Evolutionary conservation across 2,113 vertebrate genomes (phyloP).

Genomic region (Forbesichthys papilliferus): DNA sequence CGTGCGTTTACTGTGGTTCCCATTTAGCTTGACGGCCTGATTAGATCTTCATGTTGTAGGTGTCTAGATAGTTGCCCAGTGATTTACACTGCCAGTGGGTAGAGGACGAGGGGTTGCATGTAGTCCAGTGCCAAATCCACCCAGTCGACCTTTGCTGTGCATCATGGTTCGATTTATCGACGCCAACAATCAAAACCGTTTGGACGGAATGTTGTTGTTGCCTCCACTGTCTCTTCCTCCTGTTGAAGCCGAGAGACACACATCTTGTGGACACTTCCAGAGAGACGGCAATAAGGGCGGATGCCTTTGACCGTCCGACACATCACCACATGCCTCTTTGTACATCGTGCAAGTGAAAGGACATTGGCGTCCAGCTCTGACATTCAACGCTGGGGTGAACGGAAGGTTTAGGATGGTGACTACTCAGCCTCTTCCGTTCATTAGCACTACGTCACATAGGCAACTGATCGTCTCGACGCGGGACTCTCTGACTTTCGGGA

Average conservation of each 20-base stretch:
- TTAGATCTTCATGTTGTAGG: not conserved
- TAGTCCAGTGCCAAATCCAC: no score
- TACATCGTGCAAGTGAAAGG: constrained; percentile 27
- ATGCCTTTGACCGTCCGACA: constrained; percentile 23
- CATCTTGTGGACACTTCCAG: not conserved
- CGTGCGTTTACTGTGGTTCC: not conserved
- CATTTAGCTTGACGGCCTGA: not conserved
- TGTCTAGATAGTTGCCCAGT: no score
- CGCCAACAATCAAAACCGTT: no score
- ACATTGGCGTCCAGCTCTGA: constrained; percentile 36
- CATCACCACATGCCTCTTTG: constrained; percentile 2
- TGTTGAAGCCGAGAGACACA: not conserved
- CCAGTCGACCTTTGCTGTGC: no score
- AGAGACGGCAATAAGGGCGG: not conserved
- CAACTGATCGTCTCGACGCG: no score
- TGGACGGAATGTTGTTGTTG: no score
- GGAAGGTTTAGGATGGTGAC: constrained; percentile 34
- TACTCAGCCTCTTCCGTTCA: no score
- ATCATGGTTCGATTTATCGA: no score
- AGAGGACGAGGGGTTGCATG: no score
- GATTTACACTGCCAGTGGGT: no score
- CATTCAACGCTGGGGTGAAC: constrained; percentile 16
- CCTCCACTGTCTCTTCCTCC: not conserved
- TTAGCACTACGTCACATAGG: no score
- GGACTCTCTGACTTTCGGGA: no score